Evolutionary conservation across 2,888 invertebrate genomes (phyloP), one percentile per base, ranked within the genome.

Genomic region (Drosophila crucigera): DNA sequence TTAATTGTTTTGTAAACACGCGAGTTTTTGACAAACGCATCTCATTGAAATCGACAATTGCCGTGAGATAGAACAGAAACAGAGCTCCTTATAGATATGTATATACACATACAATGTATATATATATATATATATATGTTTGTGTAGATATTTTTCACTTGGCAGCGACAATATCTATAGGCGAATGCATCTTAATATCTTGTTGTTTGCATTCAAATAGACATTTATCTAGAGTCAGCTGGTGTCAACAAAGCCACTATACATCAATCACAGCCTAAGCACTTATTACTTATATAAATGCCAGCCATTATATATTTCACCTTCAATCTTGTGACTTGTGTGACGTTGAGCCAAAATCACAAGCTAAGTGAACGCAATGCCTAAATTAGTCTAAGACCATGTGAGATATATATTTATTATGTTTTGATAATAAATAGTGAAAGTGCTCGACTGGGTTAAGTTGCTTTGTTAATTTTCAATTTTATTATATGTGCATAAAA

Each of bases 1-100:
- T 89, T 87, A 86, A 86, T 86, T 89, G 85, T 86, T 86, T 86
- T 89, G 85, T 86, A 86, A 86, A 86, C 85, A 86, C 71, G 84
- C 61, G 84, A 89, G 83, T 69, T 61, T 69, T 70, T 65, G 76
- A 84, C 82, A 78, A 78, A 78, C 67, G 70, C 73, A 72, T 68
- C 49, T 69, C 85, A 83, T 73, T 75, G 65, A 78, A 71, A 73
- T 81, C 73, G 69, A 74, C 66, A 68, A 81, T 82, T 71, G 75
- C 72, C 66, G 60, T 81, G 81, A 72, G 62, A 71, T 41, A 68
- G 82, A 73, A 82, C 76, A 74, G 71, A 73, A 78, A 64, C 68
- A 68, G 72, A 70, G 41, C 58, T 64, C 30, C 43, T 56, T 19
- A 14, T 58, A 52, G 59, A 53, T 33, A 43, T 11, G 22, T 25